phyloP scores from a whole-genome alignment of 2,888 invertebrate genomes.

The Choristoneura rosaceana region DNA sequence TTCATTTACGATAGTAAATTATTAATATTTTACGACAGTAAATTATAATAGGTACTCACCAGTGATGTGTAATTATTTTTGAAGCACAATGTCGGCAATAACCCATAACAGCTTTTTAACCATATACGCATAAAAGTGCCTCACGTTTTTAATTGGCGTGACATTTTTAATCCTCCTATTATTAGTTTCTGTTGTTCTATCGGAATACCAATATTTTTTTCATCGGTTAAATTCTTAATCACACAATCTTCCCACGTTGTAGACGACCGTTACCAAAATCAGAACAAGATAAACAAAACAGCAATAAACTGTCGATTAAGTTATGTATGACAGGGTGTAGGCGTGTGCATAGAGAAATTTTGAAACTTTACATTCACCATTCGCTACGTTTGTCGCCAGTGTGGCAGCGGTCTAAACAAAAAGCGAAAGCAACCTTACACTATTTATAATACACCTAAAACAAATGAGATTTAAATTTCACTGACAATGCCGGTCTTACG shows the following conservation, averaged over 20 bases:
- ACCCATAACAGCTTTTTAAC: too few species aligned
- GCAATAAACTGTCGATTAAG: slow-evolving; percentile 33
- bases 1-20: too few species aligned
- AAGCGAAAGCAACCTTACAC: slow-evolving; percentile 23
- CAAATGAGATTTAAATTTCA: background rate
- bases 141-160: too few species aligned
- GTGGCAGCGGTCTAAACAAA: slow-evolving; percentile 17
- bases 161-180: too few species aligned
- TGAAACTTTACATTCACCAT: slow-evolving; percentile 52
- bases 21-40: too few species aligned
- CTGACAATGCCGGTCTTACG: background rate
- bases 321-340: slow-evolving; percentile 41
- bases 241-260: slow-evolving; percentile 36
- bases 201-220: slow-evolving; percentile 2
- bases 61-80: too few species aligned
- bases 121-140: too few species aligned
- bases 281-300: slow-evolving; percentile 13
- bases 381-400: slow-evolving; percentile 20
- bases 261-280: slow-evolving; percentile 29
- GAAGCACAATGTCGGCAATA: too few species aligned
- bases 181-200: background rate
- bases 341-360: slow-evolving; percentile 48
- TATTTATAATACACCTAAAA: background rate
- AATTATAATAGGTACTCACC: too few species aligned
- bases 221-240: background rate